These are phyloP conservation scores for Xiphias gladius DNA, from an alignment of 2,113 vertebrate genomes.

Conservation along the genomic window DNA sequence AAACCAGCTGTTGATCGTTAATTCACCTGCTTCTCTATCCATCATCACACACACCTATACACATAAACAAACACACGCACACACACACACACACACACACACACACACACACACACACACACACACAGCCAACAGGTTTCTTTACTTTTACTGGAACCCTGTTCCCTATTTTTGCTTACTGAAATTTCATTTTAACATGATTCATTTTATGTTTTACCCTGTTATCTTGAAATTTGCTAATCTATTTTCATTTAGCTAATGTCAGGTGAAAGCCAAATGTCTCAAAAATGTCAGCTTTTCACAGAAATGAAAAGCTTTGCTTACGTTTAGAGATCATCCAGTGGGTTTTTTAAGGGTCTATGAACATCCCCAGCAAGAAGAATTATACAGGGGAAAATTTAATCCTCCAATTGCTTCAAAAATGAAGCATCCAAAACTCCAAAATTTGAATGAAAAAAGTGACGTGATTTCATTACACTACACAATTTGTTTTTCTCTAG, in stretches of 20 bases:
- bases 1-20: slow-evolving; percentile 65
- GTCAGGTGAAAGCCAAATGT: neutral
- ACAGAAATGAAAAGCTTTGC: neutral
- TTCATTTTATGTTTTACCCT: neutral
- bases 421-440: slow-evolving; percentile 18
- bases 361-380: neutral
- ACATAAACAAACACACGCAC: slow-evolving; percentile 1
- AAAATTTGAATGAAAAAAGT: slow-evolving; percentile 15
- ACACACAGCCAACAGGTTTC: neutral
- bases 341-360: neutral
- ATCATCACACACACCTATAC: neutral
- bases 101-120: slow-evolving; percentile 8
- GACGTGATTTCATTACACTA: slow-evolving; percentile 33
- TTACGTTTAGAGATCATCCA: neutral
- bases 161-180: neutral
- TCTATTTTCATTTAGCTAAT: neutral
- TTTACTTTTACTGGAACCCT: neutral
- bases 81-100: neutral
- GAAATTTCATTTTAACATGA: neutral
- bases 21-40: slow-evolving; percentile 51
- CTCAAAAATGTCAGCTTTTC: neutral
- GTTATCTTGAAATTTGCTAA: neutral
- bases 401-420: slow-evolving; percentile 31
- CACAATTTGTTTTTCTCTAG: slow-evolving; percentile 8
- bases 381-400: slow-evolving; percentile 5